Evolutionary conservation across 2,888 invertebrate species (phyloP), one percentile per base, ranked within the genome.

Genomic region (Oligia fasciuncula): DNA sequence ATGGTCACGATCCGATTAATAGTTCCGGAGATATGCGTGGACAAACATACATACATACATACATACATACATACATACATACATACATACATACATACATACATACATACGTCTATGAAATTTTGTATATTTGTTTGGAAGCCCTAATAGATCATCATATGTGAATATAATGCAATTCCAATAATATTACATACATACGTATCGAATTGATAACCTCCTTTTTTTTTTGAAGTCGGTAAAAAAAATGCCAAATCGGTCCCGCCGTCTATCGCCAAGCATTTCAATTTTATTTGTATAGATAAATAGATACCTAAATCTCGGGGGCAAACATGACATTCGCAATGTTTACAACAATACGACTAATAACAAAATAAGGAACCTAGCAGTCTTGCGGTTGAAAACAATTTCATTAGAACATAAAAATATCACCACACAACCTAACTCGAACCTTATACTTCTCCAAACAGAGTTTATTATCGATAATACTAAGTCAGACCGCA

Each of bases 331-430:
- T 35, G 35, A 3, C 35, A 35, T 49, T 35, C 43, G 13, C 35
- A 57, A 51, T 63, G 6, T 72, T 75, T 54, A 67, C 49, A 40
- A 73, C 54, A 67, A 67, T 29, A 1, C 17, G 8, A 29, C 3
- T 57, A 68, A 80, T 29, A 71, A 70, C n/a, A 60, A 29, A 70
- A 66, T 51, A 43, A 60, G 66, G 2, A 29, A 60, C 9, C 17
- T n/a, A 66, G 63, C 67, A 49, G 51, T 65, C 13, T 62, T 75
- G 79, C 60, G 73, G 80, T 73, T 8, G 40, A 40, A 72, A 76
- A 73, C 60, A 72, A 76, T 76, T 83, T 73, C 72, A 79, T 73
- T 75, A 51, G 35, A 70, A 81, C 35, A 77, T 72, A 65, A 74
- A 84, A 80, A 67, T 68, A 13, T 51, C 2, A 51, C 13, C 11